A percentile compares a stretch with the other conserved stretches of the same genome.
Evolutionary conservation across 2,888 invertebrate species (phyloP).

Genomic region (Odiellus spinosus): DNA sequence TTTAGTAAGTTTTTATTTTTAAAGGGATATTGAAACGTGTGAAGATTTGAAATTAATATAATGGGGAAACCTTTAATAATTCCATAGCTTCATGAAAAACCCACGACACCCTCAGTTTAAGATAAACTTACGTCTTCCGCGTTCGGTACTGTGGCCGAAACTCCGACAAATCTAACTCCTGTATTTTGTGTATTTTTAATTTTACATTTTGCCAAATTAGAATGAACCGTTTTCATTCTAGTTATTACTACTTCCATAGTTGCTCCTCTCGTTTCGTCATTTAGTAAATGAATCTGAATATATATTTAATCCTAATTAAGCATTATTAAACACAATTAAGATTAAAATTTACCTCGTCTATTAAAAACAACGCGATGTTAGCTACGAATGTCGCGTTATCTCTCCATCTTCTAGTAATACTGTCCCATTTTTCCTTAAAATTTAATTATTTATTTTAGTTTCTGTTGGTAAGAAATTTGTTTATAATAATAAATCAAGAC

Average conservation of each 20-base stretch:
- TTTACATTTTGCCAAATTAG: constrained; percentile 17
- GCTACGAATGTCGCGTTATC: constrained; percentile 47
- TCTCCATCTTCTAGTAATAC: constrained; percentile 54
- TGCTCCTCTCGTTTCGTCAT: constrained; percentile 52
- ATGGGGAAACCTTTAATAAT: too few species aligned
- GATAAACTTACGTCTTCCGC: constrained; percentile 41
- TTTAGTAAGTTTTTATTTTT: too few species aligned
- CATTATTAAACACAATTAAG: too few species aligned
- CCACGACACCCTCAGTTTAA: not conserved
- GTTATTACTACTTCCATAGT: constrained; percentile 62
- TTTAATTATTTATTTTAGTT: too few species aligned
- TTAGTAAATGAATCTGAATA: constrained; percentile 46
- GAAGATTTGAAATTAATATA: too few species aligned
- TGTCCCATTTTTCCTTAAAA: constrained; percentile 52
- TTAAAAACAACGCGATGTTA: constrained; percentile 43
- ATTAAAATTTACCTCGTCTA: constrained; percentile 48
- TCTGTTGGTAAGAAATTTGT: too few species aligned
- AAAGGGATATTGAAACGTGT: too few species aligned
- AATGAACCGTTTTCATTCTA: constrained; percentile 59
- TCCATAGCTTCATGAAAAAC: too few species aligned
- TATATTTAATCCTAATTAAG: too few species aligned
- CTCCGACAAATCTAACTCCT: constrained; percentile 47
- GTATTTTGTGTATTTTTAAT: not conserved
- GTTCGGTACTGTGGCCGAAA: constrained; percentile 64
- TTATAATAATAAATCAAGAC: too few species aligned